These are phyloP conservation scores for Ptilonorhynchus violaceus DNA, from an alignment of 2,113 vertebrate species.

Conservation along the genomic window DNA sequence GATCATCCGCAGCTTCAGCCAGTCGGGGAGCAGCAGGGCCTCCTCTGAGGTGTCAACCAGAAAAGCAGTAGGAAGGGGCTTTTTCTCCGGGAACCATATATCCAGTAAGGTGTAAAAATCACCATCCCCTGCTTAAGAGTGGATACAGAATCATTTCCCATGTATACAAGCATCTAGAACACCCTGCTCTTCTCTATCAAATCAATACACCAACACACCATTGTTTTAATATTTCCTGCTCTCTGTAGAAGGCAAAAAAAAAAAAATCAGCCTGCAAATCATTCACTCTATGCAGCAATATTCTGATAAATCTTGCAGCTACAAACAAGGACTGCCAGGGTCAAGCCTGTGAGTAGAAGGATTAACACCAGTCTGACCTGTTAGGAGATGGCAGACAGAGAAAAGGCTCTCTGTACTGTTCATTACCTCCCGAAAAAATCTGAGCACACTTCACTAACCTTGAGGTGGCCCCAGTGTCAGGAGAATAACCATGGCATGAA, in stretches of 20 bases:
- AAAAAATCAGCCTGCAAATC: neutral
- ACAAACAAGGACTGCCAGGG: neutral
- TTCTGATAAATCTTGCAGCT: neutral
- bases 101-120: slow-evolving; percentile 89
- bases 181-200: neutral
- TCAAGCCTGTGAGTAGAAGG: neutral
- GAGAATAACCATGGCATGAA: slow-evolving; percentile 97
- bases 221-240: neutral
- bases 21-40: slow-evolving; percentile 92
- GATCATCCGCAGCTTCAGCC: slow-evolving; percentile 97
- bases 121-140: slow-evolving; percentile 75
- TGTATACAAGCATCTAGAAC: neutral
- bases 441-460: slow-evolving; percentile 68
- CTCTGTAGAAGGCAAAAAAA: neutral
- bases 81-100: slow-evolving; percentile 97
- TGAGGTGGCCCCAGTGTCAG: slow-evolving; percentile 91
- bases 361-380: neutral
- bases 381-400: neutral
- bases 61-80: slow-evolving; percentile 94
- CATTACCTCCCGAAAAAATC: neutral
- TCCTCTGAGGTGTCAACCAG: slow-evolving; percentile 97
- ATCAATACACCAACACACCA: neutral
- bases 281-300: neutral
- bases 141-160: neutral
- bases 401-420: neutral